Evolutionary conservation across 2,888 invertebrate species (phyloP).

Genomic region (Diaperis boleti): DNA sequence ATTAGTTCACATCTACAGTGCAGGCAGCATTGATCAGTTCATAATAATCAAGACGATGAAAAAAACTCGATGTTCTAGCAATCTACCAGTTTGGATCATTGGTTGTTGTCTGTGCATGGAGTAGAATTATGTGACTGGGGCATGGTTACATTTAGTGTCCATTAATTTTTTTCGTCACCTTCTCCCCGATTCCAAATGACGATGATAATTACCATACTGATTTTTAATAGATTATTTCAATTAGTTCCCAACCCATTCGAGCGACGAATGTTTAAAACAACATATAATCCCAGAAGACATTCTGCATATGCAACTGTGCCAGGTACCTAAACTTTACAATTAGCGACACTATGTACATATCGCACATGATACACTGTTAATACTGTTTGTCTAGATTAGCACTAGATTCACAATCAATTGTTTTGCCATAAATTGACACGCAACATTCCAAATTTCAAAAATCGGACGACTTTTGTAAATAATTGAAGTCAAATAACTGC

Average conservation of each 20-base stretch:
- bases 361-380: conserved; percentile 10
- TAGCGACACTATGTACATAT: conserved; percentile 33
- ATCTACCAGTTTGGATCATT: conserved; percentile 22
- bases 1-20: conserved; percentile 23
- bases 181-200: conserved; percentile 56
- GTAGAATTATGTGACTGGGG: conserved; percentile 24
- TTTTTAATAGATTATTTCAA: conserved; percentile 59
- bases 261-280: conserved; percentile 65
- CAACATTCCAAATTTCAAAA: too few relatives aligned
- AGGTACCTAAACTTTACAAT: conserved; percentile 52
- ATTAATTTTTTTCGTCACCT: conserved; percentile 61
- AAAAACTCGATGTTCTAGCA: conserved; percentile 21
- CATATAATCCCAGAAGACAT: conserved; percentile 66
- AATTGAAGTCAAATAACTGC: too few relatives aligned
- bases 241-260: conserved; percentile 68
- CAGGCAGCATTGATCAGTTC: conserved; percentile 12
- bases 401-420: neutral
- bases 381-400: conserved; percentile 2
- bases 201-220: conserved; percentile 42
- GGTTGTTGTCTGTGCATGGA: conserved; percentile 26
- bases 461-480: too few relatives aligned
- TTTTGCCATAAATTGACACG: too few relatives aligned
- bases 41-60: conserved; percentile 6
- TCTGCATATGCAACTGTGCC: conserved; percentile 66
- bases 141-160: conserved; percentile 27